Evolutionary conservation across 2,113 vertebrate genomes (phyloP), one percentile per base, ranked within the genome.

Genomic region (Naja naja): DNA sequence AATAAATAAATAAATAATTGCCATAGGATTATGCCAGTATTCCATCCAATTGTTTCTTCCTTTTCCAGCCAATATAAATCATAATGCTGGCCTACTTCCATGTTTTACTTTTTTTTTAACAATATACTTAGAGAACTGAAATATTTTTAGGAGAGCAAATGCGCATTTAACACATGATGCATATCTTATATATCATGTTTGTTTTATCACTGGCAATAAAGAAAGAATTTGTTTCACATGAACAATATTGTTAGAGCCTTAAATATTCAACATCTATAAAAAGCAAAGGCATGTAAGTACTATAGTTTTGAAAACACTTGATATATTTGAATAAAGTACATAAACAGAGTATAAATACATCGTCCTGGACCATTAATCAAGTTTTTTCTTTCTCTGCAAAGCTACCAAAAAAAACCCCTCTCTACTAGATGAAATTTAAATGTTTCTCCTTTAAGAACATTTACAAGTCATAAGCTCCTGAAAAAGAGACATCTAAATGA

Each of bases 401-500:
- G 74, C 96, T 89, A 93, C 85, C 85, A 93, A 91, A 96, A 94
- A 93, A 94, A 95, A 60, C 11, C 10, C 95, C 89, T 91, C 91
- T 93, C 94, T 93, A 95, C 92, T 94, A 95, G 96, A 95, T 89
- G 94, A 95, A 97, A 96, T 96, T 97, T 96, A 96, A 95, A 93
- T 92, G 81, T 45, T 96, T 94, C 92, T 95, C 45, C 0, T 9
- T 91, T 93, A 96, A 95, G 95, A 95, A 39, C 49, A 91, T 56
- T 94, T 95, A 0, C 96, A 96, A 96, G 95, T 95, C 96, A 96
- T 95, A 96, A 95, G 91, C 93, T 96, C 94, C 97, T 97, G 94
- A 96, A 87, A 95, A 97, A 97, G 95, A 96, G 93, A 90, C 96
- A 96, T 96, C 96, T 97, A 96, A 94, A 97, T 94, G 95, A 97